Conservation (phyloP, 2,113 vertebrate species). For the Tragulus kanchil region DNA sequence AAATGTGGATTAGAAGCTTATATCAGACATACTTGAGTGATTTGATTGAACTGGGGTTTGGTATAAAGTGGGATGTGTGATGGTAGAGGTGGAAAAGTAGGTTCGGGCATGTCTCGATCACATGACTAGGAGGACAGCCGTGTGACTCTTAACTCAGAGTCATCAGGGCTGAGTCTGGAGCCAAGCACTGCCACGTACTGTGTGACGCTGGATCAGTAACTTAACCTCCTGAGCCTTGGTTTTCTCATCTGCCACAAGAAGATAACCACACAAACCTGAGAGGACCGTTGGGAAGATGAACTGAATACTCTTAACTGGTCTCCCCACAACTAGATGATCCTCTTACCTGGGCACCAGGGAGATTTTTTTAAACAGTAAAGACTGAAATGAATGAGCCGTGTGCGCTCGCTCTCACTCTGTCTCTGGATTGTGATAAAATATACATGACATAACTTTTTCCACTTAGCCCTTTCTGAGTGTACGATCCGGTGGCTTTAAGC, state of each 20-base stretch:
- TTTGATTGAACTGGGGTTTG: neutral
- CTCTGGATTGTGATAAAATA: neutral
- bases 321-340: neutral
- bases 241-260: neutral
- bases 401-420: accelerated
- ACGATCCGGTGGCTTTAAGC: neutral
- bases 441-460: neutral
- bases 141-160: neutral
- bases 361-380: neutral
- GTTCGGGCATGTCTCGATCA: neutral
- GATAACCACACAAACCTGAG: neutral
- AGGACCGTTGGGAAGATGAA: neutral
- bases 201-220: neutral
- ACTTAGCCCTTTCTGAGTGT: neutral
- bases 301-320: neutral
- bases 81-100: neutral
- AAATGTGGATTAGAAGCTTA: neutral
- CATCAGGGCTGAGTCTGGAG: neutral
- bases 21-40: neutral
- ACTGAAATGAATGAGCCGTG: neutral
- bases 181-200: neutral
- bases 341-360: neutral
- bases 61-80: neutral
- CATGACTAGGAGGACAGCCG: accelerated
- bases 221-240: neutral